Evolutionary conservation across 1,140 invertebrate species (phyloP).

Genomic region (Trichomalopsis sarcophagae): DNA sequence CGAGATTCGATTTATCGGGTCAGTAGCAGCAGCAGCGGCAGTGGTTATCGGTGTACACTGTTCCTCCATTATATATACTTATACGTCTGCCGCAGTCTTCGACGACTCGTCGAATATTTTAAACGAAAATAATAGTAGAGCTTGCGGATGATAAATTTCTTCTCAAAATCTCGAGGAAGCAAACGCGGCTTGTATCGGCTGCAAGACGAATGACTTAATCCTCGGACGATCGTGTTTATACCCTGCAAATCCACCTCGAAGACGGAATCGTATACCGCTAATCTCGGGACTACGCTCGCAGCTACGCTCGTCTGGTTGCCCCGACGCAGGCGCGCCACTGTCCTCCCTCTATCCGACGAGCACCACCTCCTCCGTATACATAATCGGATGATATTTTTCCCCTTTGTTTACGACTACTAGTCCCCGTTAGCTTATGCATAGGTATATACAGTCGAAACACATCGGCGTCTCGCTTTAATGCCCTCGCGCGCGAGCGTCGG

Average conservation of each 20-base stretch:
- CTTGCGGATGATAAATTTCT: not conserved
- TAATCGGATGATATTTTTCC: not conserved
- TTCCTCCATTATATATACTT: constrained; percentile 62
- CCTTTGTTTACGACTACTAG: not conserved
- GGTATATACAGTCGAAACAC: not conserved
- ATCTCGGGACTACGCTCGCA: constrained; percentile 55
- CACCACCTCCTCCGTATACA: not conserved
- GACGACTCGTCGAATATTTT: constrained; percentile 28
- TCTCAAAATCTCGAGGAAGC: no score
- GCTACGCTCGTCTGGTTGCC: constrained; percentile 49
- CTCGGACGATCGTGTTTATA: not conserved
- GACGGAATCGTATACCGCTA: constrained; percentile 36
- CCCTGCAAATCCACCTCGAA: constrained; percentile 6
- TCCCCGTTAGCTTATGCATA: not conserved
- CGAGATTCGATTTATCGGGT: constrained; percentile 50
- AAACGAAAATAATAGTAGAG: not conserved
- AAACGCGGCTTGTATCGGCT: no score
- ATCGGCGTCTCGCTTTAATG: not conserved
- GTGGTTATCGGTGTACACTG: constrained; percentile 52
- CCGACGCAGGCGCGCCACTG: constrained; percentile 34
- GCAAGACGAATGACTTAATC: no score
- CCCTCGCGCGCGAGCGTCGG: not conserved
- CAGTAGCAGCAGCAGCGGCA: not conserved
- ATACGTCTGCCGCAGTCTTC: not conserved
- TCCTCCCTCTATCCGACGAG: not conserved